Evolutionary conservation across 2,113 vertebrate species (phyloP), one percentile per base, ranked within the genome.

Genomic region (Panthera uncia): DNA sequence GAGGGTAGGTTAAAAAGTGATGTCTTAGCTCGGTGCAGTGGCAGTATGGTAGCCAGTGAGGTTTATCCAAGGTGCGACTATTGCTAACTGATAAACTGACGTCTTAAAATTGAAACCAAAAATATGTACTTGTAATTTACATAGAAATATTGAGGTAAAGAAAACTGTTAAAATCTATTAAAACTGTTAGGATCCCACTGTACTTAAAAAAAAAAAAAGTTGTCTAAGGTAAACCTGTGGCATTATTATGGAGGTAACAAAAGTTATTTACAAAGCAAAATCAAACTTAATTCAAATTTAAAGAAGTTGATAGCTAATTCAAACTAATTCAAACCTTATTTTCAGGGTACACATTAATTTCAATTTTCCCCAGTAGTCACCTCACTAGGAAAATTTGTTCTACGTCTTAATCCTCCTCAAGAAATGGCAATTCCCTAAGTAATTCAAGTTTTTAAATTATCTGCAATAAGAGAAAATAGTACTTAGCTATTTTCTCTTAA

Each of bases 261-360:
- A 93, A 96, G 74, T 87, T 29, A 76, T 52, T 91, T 55, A 55
- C 29, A 96, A 96, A 94, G 9, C 38, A n/a, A n/a, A 89, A 69
- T 61, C 92, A 31, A 93, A 84, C 4, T 86, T 74, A 45, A 38
- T 82, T 79, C 12, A 89, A 93, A 93, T 57, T 87, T 9, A 4
- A 12, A 88, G 45, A 65, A 84, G 41, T 4, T n/a, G 11, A 41
- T 50, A 57, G 6, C 10, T 93, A 71, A 66, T 66, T 18, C 45
- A 86, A 81, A 87, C 16, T 81, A 87, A 81, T 65, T 19, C 41
- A 81, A 88, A 63, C 12, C 13, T 96, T 73, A 85, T 68, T 78
- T 93, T 48, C 36, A 94, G 66, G 48, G 41, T 0, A 18, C n/a
- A 93, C n/a, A 78, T 73, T 93, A 81, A 90, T 80, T 90, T 84